Evolutionary conservation across 1,140 invertebrate genomes (phyloP).

Genomic region (Gonioctena quinquepunctata): DNA sequence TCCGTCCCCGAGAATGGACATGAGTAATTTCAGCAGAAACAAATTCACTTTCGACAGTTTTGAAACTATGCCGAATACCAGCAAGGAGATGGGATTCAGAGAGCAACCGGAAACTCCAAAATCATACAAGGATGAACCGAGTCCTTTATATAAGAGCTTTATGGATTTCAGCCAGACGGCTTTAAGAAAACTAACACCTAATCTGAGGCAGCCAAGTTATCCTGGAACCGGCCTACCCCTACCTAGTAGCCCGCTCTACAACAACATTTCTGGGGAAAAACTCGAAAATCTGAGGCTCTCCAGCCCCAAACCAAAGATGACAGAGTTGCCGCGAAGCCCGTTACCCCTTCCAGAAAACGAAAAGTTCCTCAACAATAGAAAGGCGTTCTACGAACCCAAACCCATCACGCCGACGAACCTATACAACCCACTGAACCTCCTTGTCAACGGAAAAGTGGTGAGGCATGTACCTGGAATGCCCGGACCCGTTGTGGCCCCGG

Average conservation of each 20-base stretch:
- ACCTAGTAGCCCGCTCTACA: not conserved
- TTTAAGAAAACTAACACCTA: conserved; percentile 50
- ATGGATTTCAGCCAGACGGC: conserved; percentile 54
- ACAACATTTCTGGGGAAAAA: not conserved
- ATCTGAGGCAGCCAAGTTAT: conserved; percentile 50
- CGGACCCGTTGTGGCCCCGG: conserved; percentile 62
- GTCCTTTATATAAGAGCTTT: conserved; percentile 44
- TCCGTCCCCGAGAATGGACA: conserved; percentile 39
- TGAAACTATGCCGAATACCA: not conserved
- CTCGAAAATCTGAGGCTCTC: not conserved
- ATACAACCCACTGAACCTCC: conserved; percentile 69
- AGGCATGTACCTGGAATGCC: conserved; percentile 78
- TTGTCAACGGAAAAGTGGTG: conserved; percentile 66
- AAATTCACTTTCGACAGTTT: conserved; percentile 17
- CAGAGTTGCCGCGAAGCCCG: not conserved
- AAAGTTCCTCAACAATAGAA: not conserved
- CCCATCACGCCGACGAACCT: conserved; percentile 45
- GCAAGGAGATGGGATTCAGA: not conserved
- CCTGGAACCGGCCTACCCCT: conserved; percentile 13
- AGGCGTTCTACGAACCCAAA: conserved; percentile 5
- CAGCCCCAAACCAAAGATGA: not conserved
- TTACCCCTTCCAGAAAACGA: not conserved
- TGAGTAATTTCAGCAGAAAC: conserved; percentile 31
- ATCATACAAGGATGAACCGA: conserved; percentile 8
- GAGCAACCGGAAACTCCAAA: conserved; percentile 12